phyloP scores from a whole-genome alignment of 2,888 invertebrate species.

The Nemotelus nigrinus region DNA sequence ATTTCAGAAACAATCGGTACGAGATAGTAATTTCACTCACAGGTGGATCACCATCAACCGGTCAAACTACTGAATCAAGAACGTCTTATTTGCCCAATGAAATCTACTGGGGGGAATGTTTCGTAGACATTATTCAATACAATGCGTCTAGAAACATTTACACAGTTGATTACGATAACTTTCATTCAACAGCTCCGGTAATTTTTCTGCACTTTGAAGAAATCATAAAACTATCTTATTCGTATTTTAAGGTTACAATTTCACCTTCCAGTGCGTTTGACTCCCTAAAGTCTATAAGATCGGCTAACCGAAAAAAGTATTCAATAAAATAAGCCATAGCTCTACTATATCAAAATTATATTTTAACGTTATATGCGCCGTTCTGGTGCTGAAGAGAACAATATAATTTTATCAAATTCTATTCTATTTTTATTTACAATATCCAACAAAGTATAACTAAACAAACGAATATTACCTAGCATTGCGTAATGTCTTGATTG shows the following conservation, averaged over 20 bases:
- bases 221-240: too few relatives aligned
- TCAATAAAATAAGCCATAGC: too few relatives aligned
- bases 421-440: neutral
- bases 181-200: slow-evolving; percentile 62
- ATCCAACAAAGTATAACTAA: slow-evolving; percentile 5
- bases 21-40: slow-evolving; percentile 84
- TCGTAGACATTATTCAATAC: slow-evolving; percentile 75
- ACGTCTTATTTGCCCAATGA: slow-evolving; percentile 84
- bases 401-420: too few relatives aligned
- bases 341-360: too few relatives aligned
- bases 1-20: slow-evolving; percentile 79
- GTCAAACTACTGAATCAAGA: slow-evolving; percentile 75
- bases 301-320: too few relatives aligned
- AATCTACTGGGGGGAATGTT: slow-evolving; percentile 85
- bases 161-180: slow-evolving; percentile 62
- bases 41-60: slow-evolving; percentile 82
- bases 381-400: too few relatives aligned
- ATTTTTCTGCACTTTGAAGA: neutral
- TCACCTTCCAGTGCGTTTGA: too few relatives aligned
- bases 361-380: too few relatives aligned
- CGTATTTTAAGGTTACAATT: too few relatives aligned
- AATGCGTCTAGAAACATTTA: slow-evolving; percentile 70
- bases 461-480: slow-evolving; percentile 19
- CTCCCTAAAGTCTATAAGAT: too few relatives aligned
- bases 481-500: slow-evolving; percentile 25